Conservation (phyloP, 1,140 invertebrate genomes). For the Dinoponera quadriceps region DNA sequence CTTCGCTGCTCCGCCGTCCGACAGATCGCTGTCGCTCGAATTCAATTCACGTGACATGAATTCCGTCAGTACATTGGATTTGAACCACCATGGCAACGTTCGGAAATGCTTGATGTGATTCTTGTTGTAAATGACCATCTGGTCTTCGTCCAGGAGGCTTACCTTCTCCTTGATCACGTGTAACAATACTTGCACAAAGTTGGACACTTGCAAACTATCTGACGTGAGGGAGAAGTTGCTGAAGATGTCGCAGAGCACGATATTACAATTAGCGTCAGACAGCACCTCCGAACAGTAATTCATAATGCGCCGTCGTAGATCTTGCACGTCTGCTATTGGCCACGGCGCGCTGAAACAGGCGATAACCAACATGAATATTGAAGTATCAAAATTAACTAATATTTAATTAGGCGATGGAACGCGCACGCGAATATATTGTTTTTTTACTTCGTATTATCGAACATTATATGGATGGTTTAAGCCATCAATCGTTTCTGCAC, state of each 20-base stretch:
- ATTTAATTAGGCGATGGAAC: too few species aligned
- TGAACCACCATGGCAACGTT: slow-evolving; percentile 83
- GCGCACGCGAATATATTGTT: too few species aligned
- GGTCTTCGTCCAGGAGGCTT: slow-evolving; percentile 67
- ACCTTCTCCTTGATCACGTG: slow-evolving; percentile 80
- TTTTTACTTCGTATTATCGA: too few species aligned
- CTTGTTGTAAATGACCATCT: slow-evolving; percentile 81
- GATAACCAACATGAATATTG: slow-evolving; percentile 44
- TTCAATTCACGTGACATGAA: slow-evolving; percentile 53
- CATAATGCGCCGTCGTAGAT: slow-evolving; percentile 72
- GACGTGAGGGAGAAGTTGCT: slow-evolving; percentile 77
- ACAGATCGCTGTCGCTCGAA: slow-evolving; percentile 26
- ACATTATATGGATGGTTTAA: too few species aligned
- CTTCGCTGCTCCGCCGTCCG: slow-evolving; percentile 49
- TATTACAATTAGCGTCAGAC: slow-evolving; percentile 66
- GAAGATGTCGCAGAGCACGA: slow-evolving; percentile 74
- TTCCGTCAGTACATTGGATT: slow-evolving; percentile 76
- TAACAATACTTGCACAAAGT: slow-evolving; percentile 79
- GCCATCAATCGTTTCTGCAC: too few species aligned
- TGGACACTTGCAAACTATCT: slow-evolving; percentile 67
- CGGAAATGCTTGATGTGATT: slow-evolving; percentile 80
- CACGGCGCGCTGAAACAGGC: slow-evolving; percentile 77
- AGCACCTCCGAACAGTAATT: slow-evolving; percentile 77
- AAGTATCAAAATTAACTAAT: slow-evolving; percentile 8
- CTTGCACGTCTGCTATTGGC: slow-evolving; percentile 76